Evolutionary conservation across 2,797 vertebrate species (phyloP), one percentile per base, ranked within the genome.

Genomic region (Phaenicophaeus curvirostris): DNA sequence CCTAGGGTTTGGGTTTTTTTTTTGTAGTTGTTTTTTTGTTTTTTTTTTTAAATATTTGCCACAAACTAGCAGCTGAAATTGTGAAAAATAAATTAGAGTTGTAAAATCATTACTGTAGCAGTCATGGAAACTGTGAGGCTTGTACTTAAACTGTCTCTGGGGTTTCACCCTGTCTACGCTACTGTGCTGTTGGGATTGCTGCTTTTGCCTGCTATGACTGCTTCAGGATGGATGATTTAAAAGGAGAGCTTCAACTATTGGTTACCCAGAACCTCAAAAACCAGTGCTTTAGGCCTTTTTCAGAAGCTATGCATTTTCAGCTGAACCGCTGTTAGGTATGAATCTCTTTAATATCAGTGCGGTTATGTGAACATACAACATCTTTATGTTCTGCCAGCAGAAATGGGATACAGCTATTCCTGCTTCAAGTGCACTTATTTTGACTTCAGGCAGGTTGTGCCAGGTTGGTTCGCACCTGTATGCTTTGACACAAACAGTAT

Each of bases 71-170:
- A 30, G 65, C 91, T 93, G 73, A 94, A 93, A 87, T 39, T 53
- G 57, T 65, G 74, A 76, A 86, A 96, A 94, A 86, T 83, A 88
- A 91, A 81, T 39, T 25, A 53, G 84, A 81, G 27, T 57, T 91
- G 58, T 67, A 91, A 85, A 94, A 86, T 87, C 74, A 93, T 90
- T 96, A 86, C 63, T 33, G 55, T 85, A 86, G 51, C 67, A 89
- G 83, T 80, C 91, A 51, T 85, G 87, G 91, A 94, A 96, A 94
- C 42, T 90, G 24, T 87, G 83, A 90, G 71, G 50, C 71, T 93
- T 90, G 18, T 50, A 15, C 31, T 67, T 92, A 68, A 68, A 72
- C 62, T 89, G 63, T 14, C 17, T 30, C 5, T 73, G 83, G 48
- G 21, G 37, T 87, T 95, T 95, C 80, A 82, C 50, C 53, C 50